Percentiles rank a stretch among this genome's conserved stretches.
Conservation (phyloP, 2,888 invertebrate species). For the Allophyes oxyacanthae region DNA sequence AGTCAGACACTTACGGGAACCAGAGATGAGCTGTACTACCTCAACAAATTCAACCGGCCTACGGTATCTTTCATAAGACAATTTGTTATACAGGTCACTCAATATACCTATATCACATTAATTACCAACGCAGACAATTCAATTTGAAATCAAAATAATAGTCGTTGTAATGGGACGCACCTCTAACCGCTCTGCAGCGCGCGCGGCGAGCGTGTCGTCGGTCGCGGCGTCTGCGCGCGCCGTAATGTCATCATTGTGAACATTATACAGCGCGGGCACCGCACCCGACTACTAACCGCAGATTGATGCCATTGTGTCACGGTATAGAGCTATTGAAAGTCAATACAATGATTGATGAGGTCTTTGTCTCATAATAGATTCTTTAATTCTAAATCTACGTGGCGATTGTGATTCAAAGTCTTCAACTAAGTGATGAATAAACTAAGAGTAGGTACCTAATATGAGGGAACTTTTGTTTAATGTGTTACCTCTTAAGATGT, state of each 20-base stretch:
- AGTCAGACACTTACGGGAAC: too few species aligned
- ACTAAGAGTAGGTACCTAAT: too few species aligned
- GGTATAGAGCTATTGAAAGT: slow-evolving; percentile 1
- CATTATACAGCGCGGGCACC: background rate
- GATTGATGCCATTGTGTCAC: slow-evolving; percentile 8
- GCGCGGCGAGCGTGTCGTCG: slow-evolving; percentile 24
- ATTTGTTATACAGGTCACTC: slow-evolving; percentile 13
- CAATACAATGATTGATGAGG: background rate
- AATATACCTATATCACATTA: background rate
- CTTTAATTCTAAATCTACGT: background rate
- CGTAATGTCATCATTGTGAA: slow-evolving; percentile 31
- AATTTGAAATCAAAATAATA: slow-evolving; percentile 27
- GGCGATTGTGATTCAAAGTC: too few species aligned
- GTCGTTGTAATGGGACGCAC: slow-evolving; percentile 35
- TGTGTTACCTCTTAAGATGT: too few species aligned
- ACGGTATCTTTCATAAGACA: too few species aligned
- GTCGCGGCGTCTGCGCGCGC: background rate
- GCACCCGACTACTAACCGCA: slow-evolving; percentile 8
- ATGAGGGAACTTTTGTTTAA: too few species aligned
- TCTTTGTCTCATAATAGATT: background rate
- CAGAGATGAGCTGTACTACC: too few species aligned
- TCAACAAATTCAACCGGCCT: too few species aligned
- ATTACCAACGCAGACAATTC: background rate
- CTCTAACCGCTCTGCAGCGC: slow-evolving; percentile 13
- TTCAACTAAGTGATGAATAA: too few species aligned